Evolutionary conservation across 1,140 invertebrate genomes (phyloP).

Genomic region (Drosophila willistoni): DNA sequence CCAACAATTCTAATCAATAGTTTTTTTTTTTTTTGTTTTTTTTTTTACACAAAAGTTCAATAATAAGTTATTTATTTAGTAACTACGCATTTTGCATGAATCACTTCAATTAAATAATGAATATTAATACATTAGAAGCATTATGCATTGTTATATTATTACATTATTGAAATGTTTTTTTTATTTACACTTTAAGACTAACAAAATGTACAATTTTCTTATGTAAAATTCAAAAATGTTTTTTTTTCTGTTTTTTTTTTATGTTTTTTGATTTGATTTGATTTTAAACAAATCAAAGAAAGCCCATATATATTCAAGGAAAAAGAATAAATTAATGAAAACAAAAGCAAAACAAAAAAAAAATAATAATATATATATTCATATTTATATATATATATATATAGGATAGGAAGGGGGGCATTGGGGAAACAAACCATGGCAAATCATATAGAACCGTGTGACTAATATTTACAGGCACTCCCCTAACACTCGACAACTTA

Average conservation of each 20-base stretch:
- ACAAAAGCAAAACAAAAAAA: conserved; percentile 50
- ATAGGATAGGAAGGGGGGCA: too few relatives aligned
- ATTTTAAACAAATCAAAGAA: conserved; percentile 71
- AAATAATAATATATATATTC: conserved; percentile 8
- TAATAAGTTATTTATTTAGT: conserved; percentile 81
- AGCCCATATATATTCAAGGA: conserved; percentile 51
- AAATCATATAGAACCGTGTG: conserved; percentile 77
- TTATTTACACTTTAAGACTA: conserved; percentile 76
- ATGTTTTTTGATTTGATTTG: conserved; percentile 26
- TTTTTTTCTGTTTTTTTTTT: conserved; percentile 22
- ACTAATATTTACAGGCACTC: conserved; percentile 80
- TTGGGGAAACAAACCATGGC: conserved; percentile 52
- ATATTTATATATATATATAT: too few relatives aligned
- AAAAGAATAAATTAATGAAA: conserved; percentile 47
- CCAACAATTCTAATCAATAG: conserved; percentile 1
- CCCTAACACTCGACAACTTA: conserved; percentile 64
- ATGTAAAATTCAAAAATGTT: conserved; percentile 64
- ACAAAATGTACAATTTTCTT: conserved; percentile 80
- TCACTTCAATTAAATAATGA: conserved; percentile 69
- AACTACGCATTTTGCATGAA: conserved; percentile 74
- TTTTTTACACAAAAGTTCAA: conserved; percentile 43
- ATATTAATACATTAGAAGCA: conserved; percentile 72
- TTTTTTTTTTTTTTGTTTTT: too few relatives aligned
- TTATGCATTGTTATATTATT: conserved; percentile 70
- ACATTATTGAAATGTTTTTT: conserved; percentile 74